A percentile compares a stretch with the other conserved stretches of the same genome.
Evolutionary conservation across 2,888 invertebrate genomes (phyloP).

Genomic region (Leptothorax acervorum): DNA sequence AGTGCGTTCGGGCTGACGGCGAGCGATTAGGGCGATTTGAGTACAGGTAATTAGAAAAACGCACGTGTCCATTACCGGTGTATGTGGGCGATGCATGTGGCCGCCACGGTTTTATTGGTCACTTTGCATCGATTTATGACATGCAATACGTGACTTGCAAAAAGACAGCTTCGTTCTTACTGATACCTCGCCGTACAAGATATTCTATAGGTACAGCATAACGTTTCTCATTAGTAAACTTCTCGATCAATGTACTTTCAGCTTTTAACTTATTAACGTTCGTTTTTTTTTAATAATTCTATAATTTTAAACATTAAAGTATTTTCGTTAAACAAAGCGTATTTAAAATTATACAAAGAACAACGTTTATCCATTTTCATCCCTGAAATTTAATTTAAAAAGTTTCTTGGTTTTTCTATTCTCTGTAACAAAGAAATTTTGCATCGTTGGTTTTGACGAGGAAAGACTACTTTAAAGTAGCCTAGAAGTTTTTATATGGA

Average conservation of each 20-base stretch:
- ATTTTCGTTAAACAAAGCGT: neutral
- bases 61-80: slow-evolving; percentile 46
- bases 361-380: neutral
- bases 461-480: neutral
- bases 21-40: slow-evolving; percentile 35
- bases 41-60: slow-evolving; percentile 60
- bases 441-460: neutral
- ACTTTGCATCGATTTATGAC: slow-evolving; percentile 75
- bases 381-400: neutral
- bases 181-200: neutral
- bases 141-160: slow-evolving; percentile 68
- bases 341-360: neutral
- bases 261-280: slow-evolving; percentile 1
- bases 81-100: slow-evolving; percentile 62
- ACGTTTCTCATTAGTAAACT: neutral
- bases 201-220: neutral
- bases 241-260: neutral
- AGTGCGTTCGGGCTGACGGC: slow-evolving; percentile 1
- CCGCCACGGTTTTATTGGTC: slow-evolving; percentile 70
- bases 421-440: neutral
- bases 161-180: slow-evolving; percentile 53
- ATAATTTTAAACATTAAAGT: neutral
- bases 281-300: neutral
- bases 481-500: neutral
- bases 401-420: neutral